Evolutionary conservation across 2,888 invertebrate species (phyloP).

Genomic region (Dasypogon diadema): DNA sequence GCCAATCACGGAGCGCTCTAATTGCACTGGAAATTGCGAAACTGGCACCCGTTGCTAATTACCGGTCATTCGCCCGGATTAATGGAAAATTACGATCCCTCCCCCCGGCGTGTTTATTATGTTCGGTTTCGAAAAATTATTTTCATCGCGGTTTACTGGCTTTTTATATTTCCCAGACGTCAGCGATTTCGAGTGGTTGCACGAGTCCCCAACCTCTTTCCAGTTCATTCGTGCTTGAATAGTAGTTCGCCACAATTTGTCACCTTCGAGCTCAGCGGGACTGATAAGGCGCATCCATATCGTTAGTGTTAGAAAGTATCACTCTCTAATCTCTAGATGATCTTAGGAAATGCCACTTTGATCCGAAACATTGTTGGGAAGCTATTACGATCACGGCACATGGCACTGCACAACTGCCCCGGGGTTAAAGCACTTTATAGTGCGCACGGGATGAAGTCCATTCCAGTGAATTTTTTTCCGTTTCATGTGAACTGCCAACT

Average conservation of each 20-base stretch:
- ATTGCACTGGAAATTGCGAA: slow-evolving; percentile 48
- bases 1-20: slow-evolving; percentile 46
- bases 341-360: background rate
- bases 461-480: too few species aligned
- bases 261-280: background rate
- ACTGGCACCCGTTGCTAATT: slow-evolving; percentile 54
- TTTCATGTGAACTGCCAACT: too few species aligned
- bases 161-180: background rate
- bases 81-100: slow-evolving; percentile 6
- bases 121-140: background rate
- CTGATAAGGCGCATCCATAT: background rate
- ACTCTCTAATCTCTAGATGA: background rate
- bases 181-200: background rate
- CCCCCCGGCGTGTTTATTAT: background rate
- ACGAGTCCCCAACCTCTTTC: too few species aligned
- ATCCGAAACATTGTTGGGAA: background rate
- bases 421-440: too few species aligned
- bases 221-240: background rate
- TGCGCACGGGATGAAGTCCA: too few species aligned
- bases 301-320: background rate
- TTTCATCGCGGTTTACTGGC: background rate
- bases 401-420: background rate
- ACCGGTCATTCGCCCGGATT: slow-evolving; percentile 50
- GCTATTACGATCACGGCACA: background rate
- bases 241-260: background rate